phyloP scores from a whole-genome alignment of 2,888 invertebrate genomes.

The Andricus curvator region DNA sequence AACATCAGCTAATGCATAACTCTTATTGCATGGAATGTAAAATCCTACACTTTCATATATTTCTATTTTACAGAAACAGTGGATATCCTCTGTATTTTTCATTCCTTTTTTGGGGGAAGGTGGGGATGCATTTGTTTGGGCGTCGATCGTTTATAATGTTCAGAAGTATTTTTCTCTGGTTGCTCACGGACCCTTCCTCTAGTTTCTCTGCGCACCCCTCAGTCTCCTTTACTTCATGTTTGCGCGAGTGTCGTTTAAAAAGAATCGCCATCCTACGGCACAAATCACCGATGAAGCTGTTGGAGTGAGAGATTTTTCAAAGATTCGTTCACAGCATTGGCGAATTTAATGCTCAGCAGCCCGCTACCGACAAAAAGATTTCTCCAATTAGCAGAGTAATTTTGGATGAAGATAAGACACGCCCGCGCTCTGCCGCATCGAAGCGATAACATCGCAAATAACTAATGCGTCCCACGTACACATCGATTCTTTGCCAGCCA shows the following conservation, averaged over 20 bases:
- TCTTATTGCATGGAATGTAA: no score
- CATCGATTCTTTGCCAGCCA: constrained; percentile 53
- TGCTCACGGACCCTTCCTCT: constrained; percentile 44
- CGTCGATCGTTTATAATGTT: constrained; percentile 9
- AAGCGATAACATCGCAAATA: constrained; percentile 67
- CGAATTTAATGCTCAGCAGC: constrained; percentile 64
- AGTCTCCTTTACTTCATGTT: constrained; percentile 47
- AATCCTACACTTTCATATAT: no score
- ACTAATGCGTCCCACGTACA: constrained; percentile 62
- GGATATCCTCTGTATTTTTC: background rate
- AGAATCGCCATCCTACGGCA: constrained; percentile 48
- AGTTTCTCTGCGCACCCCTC: constrained; percentile 21
- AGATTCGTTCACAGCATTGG: constrained; percentile 61
- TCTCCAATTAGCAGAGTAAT: constrained; percentile 71
- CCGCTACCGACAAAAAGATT: constrained; percentile 66
- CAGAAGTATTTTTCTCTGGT: constrained; percentile 15
- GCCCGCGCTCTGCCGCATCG: constrained; percentile 64
- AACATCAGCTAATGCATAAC: background rate
- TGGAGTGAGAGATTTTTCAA: constrained; percentile 53
- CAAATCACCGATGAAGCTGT: constrained; percentile 55
- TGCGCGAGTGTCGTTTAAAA: constrained; percentile 50
- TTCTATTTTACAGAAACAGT: background rate
- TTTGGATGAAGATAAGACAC: constrained; percentile 70
- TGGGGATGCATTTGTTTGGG: background rate
- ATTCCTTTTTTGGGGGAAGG: background rate